Evolutionary conservation across 2,797 vertebrate species (phyloP).

Genomic region (Spea hammondii): DNA sequence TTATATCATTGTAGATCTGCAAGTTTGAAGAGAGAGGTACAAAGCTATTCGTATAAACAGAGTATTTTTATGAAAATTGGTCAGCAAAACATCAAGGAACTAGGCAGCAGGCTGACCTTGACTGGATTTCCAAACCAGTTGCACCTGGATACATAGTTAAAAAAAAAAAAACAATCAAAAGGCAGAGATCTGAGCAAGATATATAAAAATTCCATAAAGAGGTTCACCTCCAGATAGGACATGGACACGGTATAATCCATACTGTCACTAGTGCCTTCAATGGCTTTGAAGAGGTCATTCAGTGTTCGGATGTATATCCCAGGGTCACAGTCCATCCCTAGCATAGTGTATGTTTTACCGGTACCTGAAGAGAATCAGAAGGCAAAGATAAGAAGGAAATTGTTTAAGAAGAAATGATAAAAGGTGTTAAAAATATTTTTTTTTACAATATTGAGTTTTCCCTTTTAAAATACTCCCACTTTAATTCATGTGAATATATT

Average conservation of each 20-base stretch:
- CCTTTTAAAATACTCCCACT: too few species aligned
- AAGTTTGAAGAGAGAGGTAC: background rate
- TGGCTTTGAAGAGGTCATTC: slow-evolving; percentile 65
- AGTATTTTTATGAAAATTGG: too few species aligned
- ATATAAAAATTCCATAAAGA: background rate
- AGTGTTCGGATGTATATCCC: slow-evolving; percentile 65
- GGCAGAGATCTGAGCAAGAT: background rate
- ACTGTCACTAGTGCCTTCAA: slow-evolving; percentile 53
- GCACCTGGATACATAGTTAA: too few species aligned
- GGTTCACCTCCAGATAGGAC: slow-evolving; percentile 68
- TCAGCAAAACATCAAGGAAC: too few species aligned
- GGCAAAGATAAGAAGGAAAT: background rate
- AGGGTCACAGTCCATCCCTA: slow-evolving; percentile 60
- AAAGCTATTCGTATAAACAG: too few species aligned
- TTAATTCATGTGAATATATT: too few species aligned
- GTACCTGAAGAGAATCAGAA: slow-evolving; percentile 52
- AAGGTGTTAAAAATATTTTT: too few species aligned
- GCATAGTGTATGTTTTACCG: slow-evolving; percentile 68
- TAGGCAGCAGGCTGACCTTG: too few species aligned
- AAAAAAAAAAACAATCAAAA: too few species aligned
- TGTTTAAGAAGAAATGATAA: too few species aligned
- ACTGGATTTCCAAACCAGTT: too few species aligned
- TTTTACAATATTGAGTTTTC: too few species aligned
- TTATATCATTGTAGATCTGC: slow-evolving; percentile 68
- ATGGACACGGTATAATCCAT: slow-evolving; percentile 61